Evolutionary conservation across 2,888 invertebrate species (phyloP).

Genomic region (Clusia tigrina): DNA sequence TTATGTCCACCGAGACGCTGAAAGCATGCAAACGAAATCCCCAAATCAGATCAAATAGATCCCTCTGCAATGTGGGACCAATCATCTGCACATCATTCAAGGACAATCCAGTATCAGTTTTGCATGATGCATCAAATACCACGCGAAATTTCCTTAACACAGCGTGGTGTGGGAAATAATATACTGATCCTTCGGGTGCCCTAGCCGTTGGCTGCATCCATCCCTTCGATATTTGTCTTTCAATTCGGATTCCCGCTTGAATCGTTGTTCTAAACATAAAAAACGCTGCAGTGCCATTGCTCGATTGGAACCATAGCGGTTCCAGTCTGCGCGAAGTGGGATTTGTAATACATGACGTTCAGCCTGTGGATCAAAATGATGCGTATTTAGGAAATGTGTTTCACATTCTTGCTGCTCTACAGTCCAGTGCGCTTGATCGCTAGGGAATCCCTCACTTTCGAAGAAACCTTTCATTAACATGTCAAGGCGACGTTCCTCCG

Average conservation of each 20-base stretch:
- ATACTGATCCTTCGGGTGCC: slow-evolving; percentile 15
- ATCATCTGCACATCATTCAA: slow-evolving; percentile 24
- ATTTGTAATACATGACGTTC: neutral
- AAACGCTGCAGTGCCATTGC: slow-evolving; percentile 11
- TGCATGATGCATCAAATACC: slow-evolving; percentile 27
- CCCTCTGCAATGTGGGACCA: slow-evolving; percentile 24
- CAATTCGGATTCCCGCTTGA: slow-evolving; percentile 9
- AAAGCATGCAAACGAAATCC: slow-evolving; percentile 20
- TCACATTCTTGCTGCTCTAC: neutral
- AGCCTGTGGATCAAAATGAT: neutral
- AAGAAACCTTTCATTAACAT: neutral
- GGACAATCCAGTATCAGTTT: slow-evolving; percentile 15
- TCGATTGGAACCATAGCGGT: neutral
- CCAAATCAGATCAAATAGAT: slow-evolving; percentile 18
- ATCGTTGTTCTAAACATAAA: slow-evolving; percentile 7
- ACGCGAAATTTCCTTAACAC: slow-evolving; percentile 28
- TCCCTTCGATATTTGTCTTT: slow-evolving; percentile 7
- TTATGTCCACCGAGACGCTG: slow-evolving; percentile 24
- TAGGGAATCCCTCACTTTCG: neutral
- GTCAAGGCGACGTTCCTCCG: neutral
- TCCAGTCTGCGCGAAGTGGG: neutral
- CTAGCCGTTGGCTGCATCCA: slow-evolving; percentile 8
- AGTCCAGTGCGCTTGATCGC: neutral
- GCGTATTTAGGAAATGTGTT: slow-evolving; percentile 1
- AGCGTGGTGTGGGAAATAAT: slow-evolving; percentile 25